Percentiles rank a stretch among this genome's conserved stretches.
These are phyloP conservation scores for Auanema freiburgensis DNA, from an alignment of 2,888 invertebrate species.

Conservation along the genomic window DNA sequence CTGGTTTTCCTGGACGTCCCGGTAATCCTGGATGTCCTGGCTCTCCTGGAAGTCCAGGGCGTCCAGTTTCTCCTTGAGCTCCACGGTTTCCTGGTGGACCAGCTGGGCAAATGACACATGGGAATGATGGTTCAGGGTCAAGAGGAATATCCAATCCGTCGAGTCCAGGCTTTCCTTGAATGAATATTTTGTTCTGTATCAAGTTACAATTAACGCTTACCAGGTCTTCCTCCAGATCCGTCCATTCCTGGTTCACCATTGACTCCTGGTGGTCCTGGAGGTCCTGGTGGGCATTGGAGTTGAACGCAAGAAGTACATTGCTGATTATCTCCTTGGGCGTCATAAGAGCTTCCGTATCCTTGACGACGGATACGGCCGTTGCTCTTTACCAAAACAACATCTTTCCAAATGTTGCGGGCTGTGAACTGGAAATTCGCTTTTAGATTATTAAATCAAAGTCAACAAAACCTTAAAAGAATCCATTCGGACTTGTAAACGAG, in stretches of 20 bases:
- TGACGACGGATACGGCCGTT: constrained; percentile 53
- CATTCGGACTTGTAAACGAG: constrained; percentile 56
- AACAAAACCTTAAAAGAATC: constrained; percentile 53
- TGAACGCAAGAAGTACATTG: constrained; percentile 63
- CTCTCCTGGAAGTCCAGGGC: constrained; percentile 54
- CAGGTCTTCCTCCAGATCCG: constrained; percentile 44
- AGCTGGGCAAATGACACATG: constrained; percentile 63
- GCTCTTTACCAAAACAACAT: constrained; percentile 55
- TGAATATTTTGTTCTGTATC: no score
- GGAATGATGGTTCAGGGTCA: constrained; percentile 63
- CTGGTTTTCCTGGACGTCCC: constrained; percentile 26
- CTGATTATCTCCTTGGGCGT: constrained; percentile 37
- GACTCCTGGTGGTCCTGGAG: constrained; percentile 63
- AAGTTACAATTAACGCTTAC: constrained; percentile 12
- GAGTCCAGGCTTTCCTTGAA: constrained; percentile 55
- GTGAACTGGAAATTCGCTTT: constrained; percentile 49
- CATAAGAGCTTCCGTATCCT: constrained; percentile 35
- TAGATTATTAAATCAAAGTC: not conserved
- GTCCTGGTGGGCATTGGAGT: constrained; percentile 62
- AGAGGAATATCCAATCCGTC: constrained; percentile 63
- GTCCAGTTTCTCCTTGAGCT: constrained; percentile 60
- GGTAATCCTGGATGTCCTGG: constrained; percentile 53
- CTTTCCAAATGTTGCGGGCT: constrained; percentile 60
- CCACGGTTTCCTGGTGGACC: constrained; percentile 62
- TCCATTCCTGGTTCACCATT: constrained; percentile 54